Conservation (phyloP, 2,888 invertebrate species). For the Dugesia japonica region DNA sequence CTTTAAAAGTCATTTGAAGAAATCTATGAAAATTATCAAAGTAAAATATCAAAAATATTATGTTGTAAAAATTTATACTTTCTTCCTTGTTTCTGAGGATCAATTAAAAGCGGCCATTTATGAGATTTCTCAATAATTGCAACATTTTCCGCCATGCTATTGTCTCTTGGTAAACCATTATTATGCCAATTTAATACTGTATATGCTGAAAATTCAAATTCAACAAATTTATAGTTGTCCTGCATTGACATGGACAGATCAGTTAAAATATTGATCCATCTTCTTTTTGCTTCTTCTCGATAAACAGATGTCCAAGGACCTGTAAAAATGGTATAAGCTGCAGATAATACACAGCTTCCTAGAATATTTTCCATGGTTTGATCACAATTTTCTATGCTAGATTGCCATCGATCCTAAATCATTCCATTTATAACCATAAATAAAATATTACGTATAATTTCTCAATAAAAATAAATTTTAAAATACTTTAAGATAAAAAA, state of each 20-base stretch:
- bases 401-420: conserved; percentile 42
- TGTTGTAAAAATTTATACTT: conserved; percentile 38
- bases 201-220: conserved; percentile 27
- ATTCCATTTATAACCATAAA: too few species aligned
- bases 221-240: conserved; percentile 34
- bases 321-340: conserved; percentile 44
- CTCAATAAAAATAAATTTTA: too few species aligned
- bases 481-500: too few species aligned
- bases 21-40: background rate
- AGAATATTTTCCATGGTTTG: conserved; percentile 42
- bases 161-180: conserved; percentile 44
- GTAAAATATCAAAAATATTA: too few species aligned
- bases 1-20: background rate
- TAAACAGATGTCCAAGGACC: conserved; percentile 45
- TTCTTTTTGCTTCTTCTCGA: conserved; percentile 38
- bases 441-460: too few species aligned
- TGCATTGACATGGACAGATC: conserved; percentile 40
- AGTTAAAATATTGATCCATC: conserved; percentile 40
- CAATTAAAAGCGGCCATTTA: conserved; percentile 47
- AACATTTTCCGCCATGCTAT: conserved; percentile 46
- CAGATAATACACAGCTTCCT: conserved; percentile 44
- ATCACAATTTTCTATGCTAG: conserved; percentile 42
- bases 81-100: conserved; percentile 46
- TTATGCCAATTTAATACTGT: conserved; percentile 46
- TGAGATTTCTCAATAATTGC: conserved; percentile 43